Base-by-base conservation (phyloP, 92 coral and sea anemone genomes). In the Heliopora coerulea region DNA sequence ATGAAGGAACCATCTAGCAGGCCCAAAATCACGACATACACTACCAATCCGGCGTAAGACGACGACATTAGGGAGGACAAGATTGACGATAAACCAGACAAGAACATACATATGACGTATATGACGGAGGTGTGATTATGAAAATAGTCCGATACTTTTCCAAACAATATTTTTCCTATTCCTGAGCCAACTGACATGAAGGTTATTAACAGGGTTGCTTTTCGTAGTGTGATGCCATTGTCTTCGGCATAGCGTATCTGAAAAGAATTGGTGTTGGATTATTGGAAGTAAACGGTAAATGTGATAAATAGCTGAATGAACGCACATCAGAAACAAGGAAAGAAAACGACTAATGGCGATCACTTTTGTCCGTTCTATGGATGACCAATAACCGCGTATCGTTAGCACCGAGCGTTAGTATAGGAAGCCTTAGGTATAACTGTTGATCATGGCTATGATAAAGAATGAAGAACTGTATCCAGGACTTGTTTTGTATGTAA, bases 1-100 rank as follows among this genome's bases (percentile, higher is more conserved):
- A 90, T 90, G 29, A 87, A 88, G 48, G 91, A 95, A 4, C 99
- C 99, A 65, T 95, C 99, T 50, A 90, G 65, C 32, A 95, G n/a
- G 3, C 99, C 99, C 24, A 90, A 73, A 19, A 86, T 62, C 6
- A 84, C 79, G n/a, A 82, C 88, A 60, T 95, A 95, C 35, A 81
- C 57, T n/a, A 95, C 99, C 6, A 95, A 87, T 84, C 91, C 89
- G 6, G 73, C 11, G 75, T 95, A 95, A 60, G 81, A 82, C 3
- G 83, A 67, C 12, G 96, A 88, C 12, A 50, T 49, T 14, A 78
- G 68, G 56, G 91, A 83, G 62, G 87, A 88, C 3, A 95, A 42
- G 13, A 84, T 65, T 0, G 96, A 87, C 19, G 97, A 68, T 9
- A 95, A 75, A 11, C 96, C 95, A 28, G 96, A 88, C 32, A 90